Evolutionary conservation across 37 sponge, comb jelly and placozoan genomes (phyloP).

Genomic region (Eunapius fragilis): DNA sequence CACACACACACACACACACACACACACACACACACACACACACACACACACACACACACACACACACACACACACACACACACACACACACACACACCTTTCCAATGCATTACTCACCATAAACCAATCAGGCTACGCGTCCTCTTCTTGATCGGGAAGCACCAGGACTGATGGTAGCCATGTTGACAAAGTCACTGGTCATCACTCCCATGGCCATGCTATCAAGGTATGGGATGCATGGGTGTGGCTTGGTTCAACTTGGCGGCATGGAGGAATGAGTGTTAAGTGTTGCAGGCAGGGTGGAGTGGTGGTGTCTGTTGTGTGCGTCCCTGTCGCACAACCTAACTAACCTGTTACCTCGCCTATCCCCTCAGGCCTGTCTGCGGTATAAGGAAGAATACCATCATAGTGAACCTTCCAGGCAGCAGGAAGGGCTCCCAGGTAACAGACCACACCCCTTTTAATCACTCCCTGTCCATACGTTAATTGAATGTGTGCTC

Average conservation of each 20-base stretch:
- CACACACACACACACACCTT: neutral
- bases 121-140: constrained; percentile 67
- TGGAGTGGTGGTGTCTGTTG: neutral
- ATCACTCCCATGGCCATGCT: constrained; percentile 96
- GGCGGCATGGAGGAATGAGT: neutral
- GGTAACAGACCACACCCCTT: constrained; percentile 15
- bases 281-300: neutral
- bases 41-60: neutral
- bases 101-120: neutral
- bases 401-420: constrained; percentile 92
- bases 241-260: no score
- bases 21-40: neutral
- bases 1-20: neutral
- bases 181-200: constrained; percentile 79
- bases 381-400: constrained; percentile 76
- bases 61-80: neutral
- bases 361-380: constrained; percentile 62
- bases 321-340: neutral
- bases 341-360: neutral
- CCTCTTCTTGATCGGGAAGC: constrained; percentile 86
- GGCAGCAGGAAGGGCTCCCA: constrained; percentile 92
- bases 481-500: neutral
- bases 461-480: neutral
- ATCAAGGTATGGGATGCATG: constrained; percentile 67
- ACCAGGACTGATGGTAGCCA: constrained; percentile 80